phyloP scores from a whole-genome alignment of 1,140 invertebrate species.

The Plutomurus gul region DNA sequence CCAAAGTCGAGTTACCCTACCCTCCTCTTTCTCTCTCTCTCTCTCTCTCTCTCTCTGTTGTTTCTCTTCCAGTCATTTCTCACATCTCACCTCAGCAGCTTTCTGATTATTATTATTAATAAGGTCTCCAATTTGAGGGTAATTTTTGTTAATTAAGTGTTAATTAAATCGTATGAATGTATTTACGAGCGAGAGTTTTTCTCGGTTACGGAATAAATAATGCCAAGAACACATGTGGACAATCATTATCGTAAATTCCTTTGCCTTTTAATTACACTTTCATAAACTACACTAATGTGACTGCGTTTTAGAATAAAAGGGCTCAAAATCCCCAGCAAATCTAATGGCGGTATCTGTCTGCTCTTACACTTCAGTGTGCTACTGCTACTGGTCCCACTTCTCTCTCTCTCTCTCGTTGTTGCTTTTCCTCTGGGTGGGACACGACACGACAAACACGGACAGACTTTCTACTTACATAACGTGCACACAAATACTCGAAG shows the following conservation, averaged over 20 bases:
- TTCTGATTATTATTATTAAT: conserved; percentile 41
- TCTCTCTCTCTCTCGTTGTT: background rate
- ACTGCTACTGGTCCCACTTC: background rate
- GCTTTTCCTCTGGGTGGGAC: conserved; percentile 16
- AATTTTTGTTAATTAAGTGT: conserved; percentile 52
- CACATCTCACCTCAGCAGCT: conserved; percentile 23
- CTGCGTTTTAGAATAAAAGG: conserved; percentile 35
- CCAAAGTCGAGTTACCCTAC: no score
- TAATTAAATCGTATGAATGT: conserved; percentile 47
- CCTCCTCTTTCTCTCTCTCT: background rate
- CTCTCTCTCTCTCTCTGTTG: background rate
- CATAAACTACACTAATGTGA: conserved; percentile 50
- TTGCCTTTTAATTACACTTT: conserved; percentile 49
- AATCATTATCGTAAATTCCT: conserved; percentile 51
- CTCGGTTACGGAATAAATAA: conserved; percentile 47
- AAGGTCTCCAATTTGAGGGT: conserved; percentile 40
- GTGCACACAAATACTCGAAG: conserved; percentile 1
- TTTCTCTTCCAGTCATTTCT: conserved; percentile 1
- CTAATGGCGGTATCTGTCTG: conserved; percentile 20
- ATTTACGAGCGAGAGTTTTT: conserved; percentile 47
- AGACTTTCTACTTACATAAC: conserved; percentile 15
- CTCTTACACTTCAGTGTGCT: background rate
- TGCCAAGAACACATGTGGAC: conserved; percentile 48
- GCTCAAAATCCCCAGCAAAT: conserved; percentile 36
- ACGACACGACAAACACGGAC: conserved; percentile 14